A percentile compares a stretch with the other conserved stretches of the same genome.
These are phyloP conservation scores for Epinotia brunnichana DNA, from an alignment of 2,888 invertebrate species.

Conservation along the genomic window DNA sequence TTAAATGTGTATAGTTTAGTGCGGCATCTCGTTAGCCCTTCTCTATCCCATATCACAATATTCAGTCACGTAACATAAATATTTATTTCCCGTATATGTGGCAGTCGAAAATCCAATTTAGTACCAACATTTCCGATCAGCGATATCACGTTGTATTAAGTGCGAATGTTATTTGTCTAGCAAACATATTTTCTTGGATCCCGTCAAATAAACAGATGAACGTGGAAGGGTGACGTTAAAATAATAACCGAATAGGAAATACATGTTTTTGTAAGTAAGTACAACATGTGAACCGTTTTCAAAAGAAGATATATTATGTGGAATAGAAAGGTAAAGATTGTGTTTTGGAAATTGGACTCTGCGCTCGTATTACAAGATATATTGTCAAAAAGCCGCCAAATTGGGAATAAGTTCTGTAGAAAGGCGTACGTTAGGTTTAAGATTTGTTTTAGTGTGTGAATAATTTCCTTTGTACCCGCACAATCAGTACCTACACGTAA, in stretches of 20 bases:
- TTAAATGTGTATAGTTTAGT: no score
- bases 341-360: not conserved
- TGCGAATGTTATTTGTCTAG: conserved; percentile 24
- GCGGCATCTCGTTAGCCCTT: not conserved
- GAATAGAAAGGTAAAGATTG: not conserved
- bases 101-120: conserved; percentile 41
- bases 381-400: not conserved
- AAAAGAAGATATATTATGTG: no score
- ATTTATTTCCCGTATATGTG: conserved; percentile 33
- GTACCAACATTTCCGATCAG: conserved; percentile 39
- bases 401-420: not conserved
- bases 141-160: conserved; percentile 31
- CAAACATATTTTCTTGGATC: conserved; percentile 37
- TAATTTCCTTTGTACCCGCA: not conserved
- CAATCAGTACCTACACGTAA: not conserved
- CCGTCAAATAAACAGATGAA: conserved; percentile 28
- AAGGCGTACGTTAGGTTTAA: not conserved
- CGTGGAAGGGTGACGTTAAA: conserved; percentile 28
- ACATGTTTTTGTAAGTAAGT: not conserved
- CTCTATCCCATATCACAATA: conserved; percentile 1
- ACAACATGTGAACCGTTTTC: not conserved
- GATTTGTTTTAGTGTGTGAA: not conserved
- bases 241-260: conserved; percentile 26
- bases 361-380: not conserved
- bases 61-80: conserved; percentile 36